Evolutionary conservation across 2,113 vertebrate genomes (phyloP).

Genomic region (Vicugna pacos): DNA sequence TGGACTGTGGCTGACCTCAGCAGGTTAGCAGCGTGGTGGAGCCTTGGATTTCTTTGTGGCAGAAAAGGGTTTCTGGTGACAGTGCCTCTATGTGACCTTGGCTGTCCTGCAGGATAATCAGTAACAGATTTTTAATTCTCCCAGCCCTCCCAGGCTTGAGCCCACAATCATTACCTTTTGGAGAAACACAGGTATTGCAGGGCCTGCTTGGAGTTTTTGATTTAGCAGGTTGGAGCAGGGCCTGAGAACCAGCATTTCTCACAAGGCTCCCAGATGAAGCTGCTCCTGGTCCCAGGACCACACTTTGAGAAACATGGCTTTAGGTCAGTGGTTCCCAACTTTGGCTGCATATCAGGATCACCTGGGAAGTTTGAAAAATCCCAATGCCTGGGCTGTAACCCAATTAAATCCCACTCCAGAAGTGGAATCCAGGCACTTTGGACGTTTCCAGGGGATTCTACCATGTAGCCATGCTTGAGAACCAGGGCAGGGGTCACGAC

Average conservation of each 20-base stretch:
- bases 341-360: neutral
- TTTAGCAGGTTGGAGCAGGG: neutral
- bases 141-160: neutral
- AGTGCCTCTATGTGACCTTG: neutral
- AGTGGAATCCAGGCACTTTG: neutral
- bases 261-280: neutral
- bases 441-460: neutral
- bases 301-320: neutral
- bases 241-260: neutral
- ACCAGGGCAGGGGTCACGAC: fast-evolving
- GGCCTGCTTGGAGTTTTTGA: neutral
- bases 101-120: no score
- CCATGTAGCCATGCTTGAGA: neutral
- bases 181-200: neutral
- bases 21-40: neutral
- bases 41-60: neutral
- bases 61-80: neutral
- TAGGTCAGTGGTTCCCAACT: neutral
- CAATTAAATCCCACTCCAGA: neutral
- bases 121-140: neutral
- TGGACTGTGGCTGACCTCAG: neutral
- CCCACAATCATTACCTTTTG: no score
- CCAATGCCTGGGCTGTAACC: fast-evolving
- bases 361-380: neutral
- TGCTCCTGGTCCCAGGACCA: neutral